Conservation (phyloP, 2,797 vertebrate species). For the Todus mexicanus region DNA sequence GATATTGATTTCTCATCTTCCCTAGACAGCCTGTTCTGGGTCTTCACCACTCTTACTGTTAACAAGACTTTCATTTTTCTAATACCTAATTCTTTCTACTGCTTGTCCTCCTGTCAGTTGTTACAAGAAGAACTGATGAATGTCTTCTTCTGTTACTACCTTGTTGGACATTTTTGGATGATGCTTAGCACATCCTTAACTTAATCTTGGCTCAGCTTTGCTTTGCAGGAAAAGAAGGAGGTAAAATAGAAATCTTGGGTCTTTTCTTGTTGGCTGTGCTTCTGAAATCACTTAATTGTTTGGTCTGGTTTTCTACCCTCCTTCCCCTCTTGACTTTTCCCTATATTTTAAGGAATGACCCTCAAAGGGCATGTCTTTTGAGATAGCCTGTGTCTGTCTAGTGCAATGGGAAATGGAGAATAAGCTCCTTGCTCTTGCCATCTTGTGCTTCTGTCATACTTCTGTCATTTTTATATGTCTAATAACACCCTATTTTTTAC, state of each 20-base stretch:
- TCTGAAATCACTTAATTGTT: background rate
- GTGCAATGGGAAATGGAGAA: background rate
- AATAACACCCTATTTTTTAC: background rate
- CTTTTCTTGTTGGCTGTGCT: background rate
- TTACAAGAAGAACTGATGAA: background rate
- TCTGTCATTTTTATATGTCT: background rate
- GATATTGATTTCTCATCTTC: slow-evolving; percentile 59
- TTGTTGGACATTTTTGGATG: background rate
- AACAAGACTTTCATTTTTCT: slow-evolving; percentile 53
- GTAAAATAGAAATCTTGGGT: background rate
- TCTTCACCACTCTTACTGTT: background rate
- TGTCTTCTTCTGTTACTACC: background rate
- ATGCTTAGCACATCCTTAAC: background rate
- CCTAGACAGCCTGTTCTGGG: slow-evolving; percentile 6
- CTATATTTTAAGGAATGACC: background rate
- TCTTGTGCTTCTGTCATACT: background rate
- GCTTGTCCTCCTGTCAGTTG: background rate
- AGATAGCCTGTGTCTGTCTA: background rate
- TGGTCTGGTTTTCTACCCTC: background rate
- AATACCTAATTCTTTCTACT: background rate
- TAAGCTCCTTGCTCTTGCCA: background rate
- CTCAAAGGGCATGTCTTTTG: background rate
- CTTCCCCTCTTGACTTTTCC: background rate
- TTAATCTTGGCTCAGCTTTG: background rate
- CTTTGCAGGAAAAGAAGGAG: background rate